Evolutionary conservation across 2,797 vertebrate species (phyloP).

Genomic region (Arrhamphus sclerolepis): DNA sequence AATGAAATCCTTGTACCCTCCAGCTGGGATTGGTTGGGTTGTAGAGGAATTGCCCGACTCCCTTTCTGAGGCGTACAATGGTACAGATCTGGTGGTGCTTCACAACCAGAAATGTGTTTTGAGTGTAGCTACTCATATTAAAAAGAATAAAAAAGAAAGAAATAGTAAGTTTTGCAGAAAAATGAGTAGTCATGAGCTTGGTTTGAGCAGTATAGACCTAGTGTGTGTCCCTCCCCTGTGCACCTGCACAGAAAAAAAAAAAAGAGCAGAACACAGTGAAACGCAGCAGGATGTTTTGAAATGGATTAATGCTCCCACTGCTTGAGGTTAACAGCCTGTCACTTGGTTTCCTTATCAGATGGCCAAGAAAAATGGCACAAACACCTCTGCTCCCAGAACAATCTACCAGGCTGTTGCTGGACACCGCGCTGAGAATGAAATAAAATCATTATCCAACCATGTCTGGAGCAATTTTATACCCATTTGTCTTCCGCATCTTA

Average conservation of each 20-base stretch:
- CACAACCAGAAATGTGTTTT: slow-evolving; percentile 2
- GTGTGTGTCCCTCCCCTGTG: slow-evolving; percentile 14
- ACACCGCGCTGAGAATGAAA: slow-evolving; percentile 53
- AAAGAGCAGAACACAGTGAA: slow-evolving; percentile 44
- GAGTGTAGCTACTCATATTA: slow-evolving; percentile 5
- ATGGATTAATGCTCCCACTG: slow-evolving; percentile 73
- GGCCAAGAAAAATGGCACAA: slow-evolving; percentile 75
- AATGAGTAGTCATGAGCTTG: slow-evolving; percentile 10
- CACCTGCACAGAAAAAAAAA: slow-evolving; percentile 29
- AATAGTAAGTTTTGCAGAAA: too few relatives aligned
- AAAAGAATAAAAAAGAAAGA: too few relatives aligned
- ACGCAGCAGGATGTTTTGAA: slow-evolving; percentile 62
- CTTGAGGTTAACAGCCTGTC: slow-evolving; percentile 81
- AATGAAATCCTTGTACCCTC: slow-evolving; percentile 27
- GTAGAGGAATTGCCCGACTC: slow-evolving; percentile 2
- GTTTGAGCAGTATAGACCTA: slow-evolving; percentile 2
- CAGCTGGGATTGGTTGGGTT: slow-evolving; percentile 35
- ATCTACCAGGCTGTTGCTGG: slow-evolving; percentile 49
- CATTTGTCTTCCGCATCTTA: slow-evolving; percentile 49
- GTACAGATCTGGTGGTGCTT: not conserved
- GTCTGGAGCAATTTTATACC: slow-evolving; percentile 38
- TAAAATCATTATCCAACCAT: slow-evolving; percentile 65
- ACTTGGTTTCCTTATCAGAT: slow-evolving; percentile 75
- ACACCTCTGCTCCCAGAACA: slow-evolving; percentile 60
- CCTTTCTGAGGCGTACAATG: slow-evolving; percentile 12